Conservation (phyloP, 2,113 vertebrate genomes). For the Solenodon paradoxus region DNA sequence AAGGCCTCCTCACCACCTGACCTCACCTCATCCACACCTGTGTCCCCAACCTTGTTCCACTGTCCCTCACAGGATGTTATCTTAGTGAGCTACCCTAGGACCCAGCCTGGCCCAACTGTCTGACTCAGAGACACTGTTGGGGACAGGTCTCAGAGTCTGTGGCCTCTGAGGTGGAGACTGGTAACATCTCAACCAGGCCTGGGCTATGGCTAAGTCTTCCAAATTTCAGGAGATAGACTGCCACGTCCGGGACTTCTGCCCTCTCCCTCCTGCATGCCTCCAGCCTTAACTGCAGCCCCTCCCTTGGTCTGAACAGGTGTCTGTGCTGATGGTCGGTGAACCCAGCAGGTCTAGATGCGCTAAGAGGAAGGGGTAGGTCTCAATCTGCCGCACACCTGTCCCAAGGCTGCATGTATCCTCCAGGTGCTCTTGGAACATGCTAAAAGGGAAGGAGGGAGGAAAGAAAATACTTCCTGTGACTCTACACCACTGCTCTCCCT, state of each 20-base stretch:
- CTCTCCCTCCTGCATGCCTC: not conserved
- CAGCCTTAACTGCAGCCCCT: not conserved
- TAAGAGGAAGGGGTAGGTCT: not conserved
- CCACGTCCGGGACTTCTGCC: not conserved
- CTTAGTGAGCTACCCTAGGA: not conserved
- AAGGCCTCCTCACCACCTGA: not conserved
- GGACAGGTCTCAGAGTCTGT: not conserved
- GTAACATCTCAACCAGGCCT: not conserved
- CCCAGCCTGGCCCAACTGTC: not conserved
- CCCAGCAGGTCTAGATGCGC: not conserved
- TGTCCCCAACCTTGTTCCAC: not conserved
- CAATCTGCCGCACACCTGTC: not conserved
- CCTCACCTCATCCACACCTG: not conserved
- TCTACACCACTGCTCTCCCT: not conserved
- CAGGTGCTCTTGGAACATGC: not conserved
- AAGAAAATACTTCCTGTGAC: not conserved
- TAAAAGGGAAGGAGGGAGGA: not conserved
- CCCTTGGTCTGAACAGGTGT: not conserved
- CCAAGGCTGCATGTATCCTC: not conserved
- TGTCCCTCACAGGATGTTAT: rapidly evolving
- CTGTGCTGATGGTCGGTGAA: not conserved
- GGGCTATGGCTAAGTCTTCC: not conserved
- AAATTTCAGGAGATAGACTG: not conserved
- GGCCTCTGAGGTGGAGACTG: not conserved
- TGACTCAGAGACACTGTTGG: not conserved